These are phyloP conservation scores for Agrilus biguttatus DNA, from an alignment of 2,888 invertebrate species.

Conservation along the genomic window DNA sequence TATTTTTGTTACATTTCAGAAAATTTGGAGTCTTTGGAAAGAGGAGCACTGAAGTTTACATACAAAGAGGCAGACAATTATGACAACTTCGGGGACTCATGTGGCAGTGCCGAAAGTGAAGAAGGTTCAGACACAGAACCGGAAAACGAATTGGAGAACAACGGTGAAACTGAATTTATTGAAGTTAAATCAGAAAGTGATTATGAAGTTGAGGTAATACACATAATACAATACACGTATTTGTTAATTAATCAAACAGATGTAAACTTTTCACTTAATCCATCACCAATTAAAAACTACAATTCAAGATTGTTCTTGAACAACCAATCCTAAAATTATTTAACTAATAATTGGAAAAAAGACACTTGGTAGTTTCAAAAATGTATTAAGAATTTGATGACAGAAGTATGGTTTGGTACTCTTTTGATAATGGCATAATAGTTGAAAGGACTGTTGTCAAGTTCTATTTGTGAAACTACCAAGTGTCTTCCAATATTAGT, in stretches of 20 bases:
- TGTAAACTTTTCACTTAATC: conserved; percentile 28
- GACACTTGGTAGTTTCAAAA: too few relatives aligned
- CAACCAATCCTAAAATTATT: too few relatives aligned
- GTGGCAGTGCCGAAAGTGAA: conserved; percentile 51
- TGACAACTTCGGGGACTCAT: conserved; percentile 36
- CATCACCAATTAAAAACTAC: conserved; percentile 23
- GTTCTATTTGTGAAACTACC: too few relatives aligned
- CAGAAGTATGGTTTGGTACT: too few relatives aligned
- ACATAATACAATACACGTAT: conserved; percentile 41
- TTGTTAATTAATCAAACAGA: conserved; percentile 8
- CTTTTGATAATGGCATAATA: too few relatives aligned
- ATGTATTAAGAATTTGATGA: too few relatives aligned
- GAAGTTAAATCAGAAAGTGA: conserved; percentile 21
- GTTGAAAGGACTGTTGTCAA: too few relatives aligned
- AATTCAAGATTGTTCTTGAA: too few relatives aligned
- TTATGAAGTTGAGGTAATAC: conserved; percentile 23
- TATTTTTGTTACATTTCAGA: conserved; percentile 32
- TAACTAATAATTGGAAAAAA: too few relatives aligned
- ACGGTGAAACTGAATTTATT: conserved; percentile 33
- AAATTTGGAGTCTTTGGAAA: conserved; percentile 66
- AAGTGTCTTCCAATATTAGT: too few relatives aligned
- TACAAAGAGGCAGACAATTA: conserved; percentile 29
- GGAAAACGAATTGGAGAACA: conserved; percentile 29
- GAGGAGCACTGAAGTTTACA: conserved; percentile 76
- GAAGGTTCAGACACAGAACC: conserved; percentile 46